These are phyloP conservation scores for Parus major DNA, from an alignment of 2,113 vertebrate species.

Conservation along the genomic window DNA sequence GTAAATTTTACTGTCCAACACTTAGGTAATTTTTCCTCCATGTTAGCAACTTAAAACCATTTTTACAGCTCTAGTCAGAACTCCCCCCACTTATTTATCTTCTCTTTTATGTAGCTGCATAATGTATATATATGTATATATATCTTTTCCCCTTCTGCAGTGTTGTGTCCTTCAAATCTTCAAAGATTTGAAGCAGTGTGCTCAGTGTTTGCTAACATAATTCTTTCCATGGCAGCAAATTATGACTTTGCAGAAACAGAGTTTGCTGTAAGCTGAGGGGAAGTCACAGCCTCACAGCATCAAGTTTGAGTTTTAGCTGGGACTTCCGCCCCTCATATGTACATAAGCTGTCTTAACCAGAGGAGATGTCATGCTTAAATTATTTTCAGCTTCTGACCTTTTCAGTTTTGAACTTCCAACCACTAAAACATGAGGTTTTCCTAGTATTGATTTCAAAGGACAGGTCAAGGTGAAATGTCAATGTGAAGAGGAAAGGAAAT, in stretches of 20 bases:
- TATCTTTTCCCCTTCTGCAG: slow-evolving; percentile 37
- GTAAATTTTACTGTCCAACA: neutral
- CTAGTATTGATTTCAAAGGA: slow-evolving; percentile 34
- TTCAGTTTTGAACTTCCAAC: neutral
- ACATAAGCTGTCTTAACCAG: neutral
- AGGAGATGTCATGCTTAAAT: slow-evolving; percentile 13
- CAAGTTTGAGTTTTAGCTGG: slow-evolving; percentile 8
- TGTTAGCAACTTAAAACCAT: neutral
- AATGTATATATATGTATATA: neutral
- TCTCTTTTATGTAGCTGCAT: slow-evolving; percentile 47
- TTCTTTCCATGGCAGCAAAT: slow-evolving; percentile 55
- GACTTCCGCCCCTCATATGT: neutral
- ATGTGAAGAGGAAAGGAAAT: slow-evolving; percentile 20
- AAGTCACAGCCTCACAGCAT: neutral
- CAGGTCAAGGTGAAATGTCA: slow-evolving; percentile 42
- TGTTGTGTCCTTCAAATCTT: slow-evolving; percentile 60
- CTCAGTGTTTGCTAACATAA: slow-evolving; percentile 51
- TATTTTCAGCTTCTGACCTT: slow-evolving; percentile 46
- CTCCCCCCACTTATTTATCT: neutral
- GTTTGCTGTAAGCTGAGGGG: slow-evolving; percentile 7
- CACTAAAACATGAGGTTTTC: neutral
- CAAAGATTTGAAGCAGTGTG: slow-evolving; percentile 38
- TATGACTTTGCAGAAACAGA: slow-evolving; percentile 38
- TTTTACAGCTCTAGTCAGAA: neutral
- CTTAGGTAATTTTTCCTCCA: neutral